Evolutionary conservation across 2,888 invertebrate species (phyloP), one percentile per base, ranked within the genome.

Genomic region (Polylopha cassiicola): DNA sequence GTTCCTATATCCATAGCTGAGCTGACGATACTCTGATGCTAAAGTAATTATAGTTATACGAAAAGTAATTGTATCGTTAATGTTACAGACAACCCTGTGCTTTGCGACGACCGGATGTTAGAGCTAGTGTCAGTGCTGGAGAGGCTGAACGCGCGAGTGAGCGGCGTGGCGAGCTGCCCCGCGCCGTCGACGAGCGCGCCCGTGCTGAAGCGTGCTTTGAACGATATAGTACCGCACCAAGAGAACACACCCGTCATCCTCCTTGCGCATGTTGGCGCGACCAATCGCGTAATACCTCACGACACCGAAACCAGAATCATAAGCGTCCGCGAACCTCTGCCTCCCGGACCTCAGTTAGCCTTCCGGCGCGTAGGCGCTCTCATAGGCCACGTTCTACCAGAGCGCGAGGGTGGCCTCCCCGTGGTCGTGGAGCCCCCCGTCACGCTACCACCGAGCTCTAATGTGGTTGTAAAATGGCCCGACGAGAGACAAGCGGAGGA

Each of bases 51-150:
- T n/a, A 10, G 8, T 17, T 18, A 2, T 27, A 9, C 13, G 11
- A 9, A 2, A 36, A 20, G 14, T 30, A 16, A 39, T 21, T 21
- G 3, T 27, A 36, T 13, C 9, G 22, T 29, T 29, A 2, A 34
- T 24, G 20, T 87, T 86, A 1, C 86, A 94, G 94, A 92, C 66
- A 94, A 94, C 76, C 94, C 94, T 31, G 91, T 94, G 41, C 76
- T 93, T 49, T 94, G 94, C 67, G 92, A 92, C 65, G 90, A 91
- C 37, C 88, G 88, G 5, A 73, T 93, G 39, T 90, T 89, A 48
- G 92, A 92, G 70, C 81, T 93, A 49, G 89, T 89, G 50, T 88
- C 90, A 0, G 86, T 89, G 38, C 87, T 94, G 78, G 90, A 91
- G 61, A 89, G 87, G 17, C 87, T 92, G 61, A 91, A 92, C 59